Percentiles rank a stretch among this genome's conserved stretches.
These are phyloP conservation scores for Morone chrysops DNA, from an alignment of 2,113 vertebrate genomes.

Conservation along the genomic window DNA sequence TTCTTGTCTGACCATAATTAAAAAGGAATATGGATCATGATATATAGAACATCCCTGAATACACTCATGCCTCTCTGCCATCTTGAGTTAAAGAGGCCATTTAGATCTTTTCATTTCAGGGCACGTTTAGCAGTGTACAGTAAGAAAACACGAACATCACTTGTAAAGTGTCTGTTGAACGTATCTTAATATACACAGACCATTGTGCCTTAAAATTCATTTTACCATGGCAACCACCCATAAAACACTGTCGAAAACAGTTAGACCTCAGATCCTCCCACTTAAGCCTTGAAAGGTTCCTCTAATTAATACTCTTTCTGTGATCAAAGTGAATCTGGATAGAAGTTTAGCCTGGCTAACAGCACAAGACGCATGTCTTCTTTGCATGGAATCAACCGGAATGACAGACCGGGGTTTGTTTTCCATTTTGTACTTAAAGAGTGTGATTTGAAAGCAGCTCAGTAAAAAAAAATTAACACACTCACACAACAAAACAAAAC, in stretches of 20 bases:
- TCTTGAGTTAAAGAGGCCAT: conserved; percentile 23
- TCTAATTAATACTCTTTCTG: conserved; percentile 67
- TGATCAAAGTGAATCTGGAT: conserved; percentile 65
- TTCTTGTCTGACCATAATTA: conserved; percentile 38
- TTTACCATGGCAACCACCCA: conserved; percentile 60
- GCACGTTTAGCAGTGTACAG: not conserved
- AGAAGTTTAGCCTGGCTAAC: conserved; percentile 9
- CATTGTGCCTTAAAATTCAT: conserved; percentile 45
- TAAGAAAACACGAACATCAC: conserved; percentile 16
- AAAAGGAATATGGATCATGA: conserved; percentile 30
- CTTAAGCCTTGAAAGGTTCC: conserved; percentile 60
- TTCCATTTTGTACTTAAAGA: conserved; percentile 8
- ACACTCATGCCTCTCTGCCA: not conserved
- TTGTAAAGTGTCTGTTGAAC: conserved; percentile 23
- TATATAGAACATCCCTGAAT: conserved; percentile 26
- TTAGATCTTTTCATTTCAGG: conserved; percentile 26
- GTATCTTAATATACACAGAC: conserved; percentile 22
- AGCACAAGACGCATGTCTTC: conserved; percentile 23
- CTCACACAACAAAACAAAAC: conserved; percentile 7
- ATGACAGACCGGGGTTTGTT: not conserved
- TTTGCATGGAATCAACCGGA: conserved; percentile 29
- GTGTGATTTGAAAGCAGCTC: conserved; percentile 28
- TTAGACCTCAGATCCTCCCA: conserved; percentile 65
- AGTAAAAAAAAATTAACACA: not conserved
- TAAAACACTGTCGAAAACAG: conserved; percentile 54